Evolutionary conservation across 2,888 invertebrate species (phyloP), one percentile per base, ranked within the genome.

Genomic region (Incurvaria masculella): DNA sequence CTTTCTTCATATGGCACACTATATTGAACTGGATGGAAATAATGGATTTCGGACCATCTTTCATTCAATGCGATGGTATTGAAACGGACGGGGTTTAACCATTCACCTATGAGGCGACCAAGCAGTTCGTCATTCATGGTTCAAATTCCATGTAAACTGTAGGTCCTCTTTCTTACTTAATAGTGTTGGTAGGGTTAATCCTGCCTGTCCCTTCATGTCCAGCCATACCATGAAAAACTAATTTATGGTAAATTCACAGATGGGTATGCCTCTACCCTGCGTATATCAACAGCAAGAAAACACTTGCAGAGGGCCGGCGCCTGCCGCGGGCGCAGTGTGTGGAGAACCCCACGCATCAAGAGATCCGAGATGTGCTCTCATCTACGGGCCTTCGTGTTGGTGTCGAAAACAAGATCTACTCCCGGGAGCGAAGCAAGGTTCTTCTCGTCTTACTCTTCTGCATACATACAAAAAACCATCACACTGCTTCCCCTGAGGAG

Each of bases 221-320:
- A 8, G 14, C 8, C 14, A 57, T 67, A 66, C 51, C n/a, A n/a
- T n/a, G n/a, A 27, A 27, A 27, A 11, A 11, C 10, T 27, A 11
- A 14, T 11, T 27, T n/a, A n/a, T n/a, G n/a, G 27, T 21, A 19
- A 10, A 20, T 46, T 61, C 64, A 39, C 74, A 91, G 91, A 64
- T 99, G 98, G 98, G 82, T 97, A 49, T 96, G 96, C 64, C 87
- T 99, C 52, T 99, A 99, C 69, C 99, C 99, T 48, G 90, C 94
- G 0, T 99, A 98, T 61, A 80, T 99, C 45, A 98, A 99, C 65
- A 93, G 88, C 59, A 96, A 94, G 64, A 96, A 93, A 66, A 91
- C 94, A 0, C 67, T 91, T 16, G 91, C 91, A 2, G 89, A 96
- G 68, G 99, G 99, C 4, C 81, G 99, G 26, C 84, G 87, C 56